Base-by-base conservation (phyloP, 2,797 vertebrate species). In the Ambastaia sidthimunki region DNA sequence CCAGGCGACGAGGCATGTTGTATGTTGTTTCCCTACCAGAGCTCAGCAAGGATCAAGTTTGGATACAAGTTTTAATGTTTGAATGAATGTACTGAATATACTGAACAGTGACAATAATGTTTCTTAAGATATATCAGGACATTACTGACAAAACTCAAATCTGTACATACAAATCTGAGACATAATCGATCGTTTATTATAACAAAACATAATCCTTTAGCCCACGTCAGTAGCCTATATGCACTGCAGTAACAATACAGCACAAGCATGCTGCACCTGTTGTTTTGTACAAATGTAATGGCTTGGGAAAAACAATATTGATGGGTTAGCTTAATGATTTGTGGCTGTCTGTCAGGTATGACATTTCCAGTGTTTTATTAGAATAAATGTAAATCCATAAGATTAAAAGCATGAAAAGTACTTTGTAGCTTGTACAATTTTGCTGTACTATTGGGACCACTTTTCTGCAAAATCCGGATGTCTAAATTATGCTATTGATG, bases 1-100 rank as follows among this genome's bases (percentile, higher is more conserved):
- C 83, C 75, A 78, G 60, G 79, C 25, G 73, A 83, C 79, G 52
- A 41, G 28, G 65, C 59, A 54, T 65, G 55, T 67, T 69, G 55
- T 41, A 37, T 77, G 78, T 78, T 52, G 19, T 52, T 50, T 15
- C 59, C 71, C 25, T 15, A 41, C 25, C n/a, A 41, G 48, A 69
- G 19, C 67, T 57, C 52, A 28, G 15, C 31, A 23, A 10, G 37
- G 16, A 65, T 34, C 66, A n/a, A 54, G 70, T 34, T 76, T 21
- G 1, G 31, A 54, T 13, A 34, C 59, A 62, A 62, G 55, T 65
- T 34, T 23, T 44, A 11, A 44, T 11, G 54, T 52, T 12, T 57
- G 10, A 44, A 44, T 44, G 9, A 19, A 59, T 57, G 34, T 15
- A 16, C 11, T 60, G n/a, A 15, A 41, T 21, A 3, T 41, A 44